Evolutionary conservation across 2,888 invertebrate species (phyloP).

Genomic region (Aporophyla lueneburgensis): DNA sequence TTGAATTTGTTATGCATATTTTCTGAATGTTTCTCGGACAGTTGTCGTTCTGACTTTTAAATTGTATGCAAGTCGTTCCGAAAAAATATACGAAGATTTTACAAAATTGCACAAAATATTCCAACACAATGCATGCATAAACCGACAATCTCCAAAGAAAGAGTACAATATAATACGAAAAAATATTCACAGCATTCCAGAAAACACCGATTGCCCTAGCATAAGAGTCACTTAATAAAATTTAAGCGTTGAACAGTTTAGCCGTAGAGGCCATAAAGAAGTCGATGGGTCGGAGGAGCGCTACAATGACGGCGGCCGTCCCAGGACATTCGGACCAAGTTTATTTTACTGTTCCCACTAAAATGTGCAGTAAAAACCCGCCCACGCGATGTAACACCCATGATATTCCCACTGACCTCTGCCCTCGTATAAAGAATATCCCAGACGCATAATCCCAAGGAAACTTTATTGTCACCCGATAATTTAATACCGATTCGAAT

Average conservation of each 20-base stretch:
- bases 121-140: conserved; percentile 16
- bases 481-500: conserved; percentile 68
- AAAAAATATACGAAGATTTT: conserved; percentile 53
- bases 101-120: conserved; percentile 29
- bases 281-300: conserved; percentile 74
- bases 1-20: background rate
- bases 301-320: conserved; percentile 82
- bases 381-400: conserved; percentile 86
- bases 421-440: conserved; percentile 82
- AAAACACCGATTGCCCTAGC: conserved; percentile 63
- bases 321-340: conserved; percentile 83
- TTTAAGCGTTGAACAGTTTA: conserved; percentile 81
- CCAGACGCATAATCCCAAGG: conserved; percentile 69
- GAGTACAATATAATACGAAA: conserved; percentile 53
- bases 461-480: conserved; percentile 72
- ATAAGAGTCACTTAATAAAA: conserved; percentile 78
- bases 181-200: conserved; percentile 62
- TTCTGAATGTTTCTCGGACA: conserved; percentile 14
- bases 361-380: conserved; percentile 87
- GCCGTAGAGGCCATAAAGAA: conserved; percentile 82
- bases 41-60: background rate
- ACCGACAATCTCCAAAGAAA: conserved; percentile 26
- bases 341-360: conserved; percentile 87
- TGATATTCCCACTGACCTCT: conserved; percentile 86
- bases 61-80: background rate